Evolutionary conservation across 2,888 invertebrate genomes (phyloP).

Genomic region (Petrolisthes cinctipes): DNA sequence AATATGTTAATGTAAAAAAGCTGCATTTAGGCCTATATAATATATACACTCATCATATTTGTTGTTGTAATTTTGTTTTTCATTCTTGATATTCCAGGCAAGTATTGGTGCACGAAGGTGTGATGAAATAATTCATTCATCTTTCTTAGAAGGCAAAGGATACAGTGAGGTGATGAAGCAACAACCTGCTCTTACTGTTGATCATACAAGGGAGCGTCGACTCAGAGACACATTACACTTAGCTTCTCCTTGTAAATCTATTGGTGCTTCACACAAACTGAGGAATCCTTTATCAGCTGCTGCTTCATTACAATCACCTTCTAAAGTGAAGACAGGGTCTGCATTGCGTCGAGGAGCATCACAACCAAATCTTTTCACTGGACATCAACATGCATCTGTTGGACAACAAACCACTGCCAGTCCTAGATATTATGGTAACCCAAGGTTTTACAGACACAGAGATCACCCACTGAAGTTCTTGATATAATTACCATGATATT

Average conservation of each 20-base stretch:
- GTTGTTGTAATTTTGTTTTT: too few relatives aligned
- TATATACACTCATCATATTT: too few relatives aligned
- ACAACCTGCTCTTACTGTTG: neutral
- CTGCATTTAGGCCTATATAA: too few relatives aligned
- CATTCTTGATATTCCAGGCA: neutral
- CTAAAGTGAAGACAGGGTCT: neutral
- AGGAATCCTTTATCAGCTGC: neutral
- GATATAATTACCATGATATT: neutral
- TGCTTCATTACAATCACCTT: neutral
- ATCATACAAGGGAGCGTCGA: neutral
- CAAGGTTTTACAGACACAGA: neutral
- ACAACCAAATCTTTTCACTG: neutral
- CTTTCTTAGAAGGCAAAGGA: neutral
- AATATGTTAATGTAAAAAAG: too few relatives aligned
- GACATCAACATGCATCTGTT: neutral
- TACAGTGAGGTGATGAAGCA: neutral
- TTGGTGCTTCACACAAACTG: neutral
- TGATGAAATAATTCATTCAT: constrained; percentile 7
- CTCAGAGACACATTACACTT: neutral
- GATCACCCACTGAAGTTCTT: constrained; percentile 2
- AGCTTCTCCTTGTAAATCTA: neutral
- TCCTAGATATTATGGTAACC: constrained; percentile 11
- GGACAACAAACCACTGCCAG: neutral
- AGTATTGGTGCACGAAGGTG: neutral
- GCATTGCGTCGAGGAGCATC: neutral